Percentiles rank a stretch among this genome's conserved stretches.
phyloP scores from a whole-genome alignment of 2,113 vertebrate species.

The Sorex araneus region DNA sequence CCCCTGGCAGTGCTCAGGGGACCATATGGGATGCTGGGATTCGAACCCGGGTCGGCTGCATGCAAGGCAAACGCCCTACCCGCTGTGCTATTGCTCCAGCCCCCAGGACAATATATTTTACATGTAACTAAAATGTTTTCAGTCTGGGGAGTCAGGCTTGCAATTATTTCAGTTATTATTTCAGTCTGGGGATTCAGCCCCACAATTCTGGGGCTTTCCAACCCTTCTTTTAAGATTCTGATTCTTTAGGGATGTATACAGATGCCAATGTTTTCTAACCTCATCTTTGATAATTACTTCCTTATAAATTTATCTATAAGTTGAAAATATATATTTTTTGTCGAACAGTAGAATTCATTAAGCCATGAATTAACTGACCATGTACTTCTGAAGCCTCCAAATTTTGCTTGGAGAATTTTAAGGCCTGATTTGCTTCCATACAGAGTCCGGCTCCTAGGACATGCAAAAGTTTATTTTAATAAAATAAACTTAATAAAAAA shows the following conservation, averaged over 20 bases:
- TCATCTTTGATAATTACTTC: neutral
- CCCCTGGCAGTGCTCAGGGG: too few relatives aligned
- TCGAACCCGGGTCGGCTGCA: too few relatives aligned
- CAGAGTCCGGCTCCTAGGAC: rapidly evolving
- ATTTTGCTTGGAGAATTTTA: too few relatives aligned
- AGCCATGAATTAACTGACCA: too few relatives aligned
- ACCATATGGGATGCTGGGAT: too few relatives aligned
- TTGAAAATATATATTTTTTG: neutral
- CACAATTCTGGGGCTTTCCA: too few relatives aligned
- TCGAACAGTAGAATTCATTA: too few relatives aligned
- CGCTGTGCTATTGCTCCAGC: too few relatives aligned
- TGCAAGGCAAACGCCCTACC: too few relatives aligned
- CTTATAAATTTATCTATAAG: neutral
- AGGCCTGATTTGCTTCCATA: neutral
- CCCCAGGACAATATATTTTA: neutral
- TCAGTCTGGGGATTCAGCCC: neutral
- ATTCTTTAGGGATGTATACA: neutral
- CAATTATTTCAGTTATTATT: too few relatives aligned
- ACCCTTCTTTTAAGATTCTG: neutral
- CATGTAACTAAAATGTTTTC: neutral
- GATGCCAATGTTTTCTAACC: neutral
- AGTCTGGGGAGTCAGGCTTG: neutral
- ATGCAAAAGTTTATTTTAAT: too few relatives aligned
- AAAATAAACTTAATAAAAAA: too few relatives aligned
- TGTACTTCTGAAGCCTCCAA: neutral